Evolutionary conservation across 2,888 invertebrate genomes (phyloP), one percentile per base, ranked within the genome.

Genomic region (Macroteleia sp.): DNA sequence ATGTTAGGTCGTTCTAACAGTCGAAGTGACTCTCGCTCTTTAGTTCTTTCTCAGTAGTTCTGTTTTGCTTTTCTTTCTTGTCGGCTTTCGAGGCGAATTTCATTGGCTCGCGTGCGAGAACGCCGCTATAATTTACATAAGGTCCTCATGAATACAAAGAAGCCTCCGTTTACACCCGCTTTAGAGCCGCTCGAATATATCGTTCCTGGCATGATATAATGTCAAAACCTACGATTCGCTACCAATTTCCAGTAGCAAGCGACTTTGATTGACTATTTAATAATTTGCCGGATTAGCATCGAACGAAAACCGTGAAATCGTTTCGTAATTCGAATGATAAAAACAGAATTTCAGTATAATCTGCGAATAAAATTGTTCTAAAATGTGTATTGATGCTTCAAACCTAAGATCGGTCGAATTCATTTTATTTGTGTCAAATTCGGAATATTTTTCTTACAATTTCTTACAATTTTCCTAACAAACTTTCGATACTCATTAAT

Each of bases 81-180:
- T 50, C 61, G 61, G 56, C 41, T 56, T 34, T 57, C 57, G 44
- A 20, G 36, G 46, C 50, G 52, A 77, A 73, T 73, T 77, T 73
- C 50, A 39, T 77, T 62, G 62, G 64, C 56, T 69, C 70, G 66
- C 74, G 42, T 70, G 74, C 59, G 64, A 54, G 64, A 74, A 67
- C 70, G 48, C 48, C 64, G 50, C 44, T 42, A 17, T 59, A 66
- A 78, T 79, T 76, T 76, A 52, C 79, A 76, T 71, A 76, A 67
- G 62, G 76, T 62, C 56, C 71, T 62, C 75, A 71, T 71, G 74
- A 79, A 75, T 79, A 75, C 75, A 75, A 79, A 70, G 66, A 75
- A 59, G 46, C 17, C 57, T 36, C 57, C 66, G 57, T 59, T 74
- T 57, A 59, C 57, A 34, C 50, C 52, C 57, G 66, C 59, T 39